These are phyloP conservation scores for Pardosa pseudoannulata DNA, from an alignment of 2,888 invertebrate species.

Conservation along the genomic window DNA sequence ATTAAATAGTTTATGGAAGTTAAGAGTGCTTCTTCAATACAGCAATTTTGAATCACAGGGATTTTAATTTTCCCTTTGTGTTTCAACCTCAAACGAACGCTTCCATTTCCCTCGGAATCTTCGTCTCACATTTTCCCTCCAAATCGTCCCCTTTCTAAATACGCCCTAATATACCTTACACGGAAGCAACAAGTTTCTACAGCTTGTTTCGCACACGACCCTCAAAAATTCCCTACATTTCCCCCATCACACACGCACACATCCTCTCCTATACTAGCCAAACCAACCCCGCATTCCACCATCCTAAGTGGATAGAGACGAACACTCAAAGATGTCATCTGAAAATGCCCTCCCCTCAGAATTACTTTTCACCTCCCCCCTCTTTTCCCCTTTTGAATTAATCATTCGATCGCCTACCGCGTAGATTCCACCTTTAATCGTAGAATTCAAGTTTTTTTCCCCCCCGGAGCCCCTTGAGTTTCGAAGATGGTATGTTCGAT, in stretches of 20 bases:
- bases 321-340: constrained; percentile 47
- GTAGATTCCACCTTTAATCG: constrained; percentile 1
- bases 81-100: no score
- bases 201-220: neutral
- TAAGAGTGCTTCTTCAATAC: no score
- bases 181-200: neutral
- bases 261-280: neutral
- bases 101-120: no score
- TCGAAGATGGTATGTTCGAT: neutral
- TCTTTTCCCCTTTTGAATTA: constrained; percentile 11
- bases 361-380: neutral
- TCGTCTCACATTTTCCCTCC: no score
- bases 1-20: no score
- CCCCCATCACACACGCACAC: no score
- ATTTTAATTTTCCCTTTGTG: no score
- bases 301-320: constrained; percentile 45
- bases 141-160: neutral
- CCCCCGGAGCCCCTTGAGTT: neutral
- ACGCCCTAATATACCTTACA: neutral
- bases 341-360: neutral
- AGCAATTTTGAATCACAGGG: no score
- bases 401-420: constrained; percentile 10
- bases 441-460: neutral
- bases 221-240: neutral
- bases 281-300: constrained; percentile 18